Evolutionary conservation across 2,113 vertebrate genomes (phyloP).

Genomic region (Elephas maximus): DNA sequence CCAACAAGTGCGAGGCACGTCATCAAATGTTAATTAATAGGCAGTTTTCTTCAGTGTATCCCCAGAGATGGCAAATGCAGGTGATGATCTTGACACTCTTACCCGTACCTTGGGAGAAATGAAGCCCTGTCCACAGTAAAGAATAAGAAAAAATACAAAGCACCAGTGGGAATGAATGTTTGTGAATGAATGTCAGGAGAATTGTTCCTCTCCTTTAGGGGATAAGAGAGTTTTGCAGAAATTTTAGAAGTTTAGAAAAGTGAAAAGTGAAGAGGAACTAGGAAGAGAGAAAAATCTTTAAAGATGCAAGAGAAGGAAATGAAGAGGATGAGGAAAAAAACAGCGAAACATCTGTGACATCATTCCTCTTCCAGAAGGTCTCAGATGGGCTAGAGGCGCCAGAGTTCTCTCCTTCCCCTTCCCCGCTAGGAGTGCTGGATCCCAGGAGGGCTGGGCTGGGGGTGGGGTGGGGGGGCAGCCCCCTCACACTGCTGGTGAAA

Average conservation of each 20-base stretch:
- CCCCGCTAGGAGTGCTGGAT: neutral
- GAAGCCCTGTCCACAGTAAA: neutral
- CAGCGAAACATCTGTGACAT: slow-evolving; percentile 52
- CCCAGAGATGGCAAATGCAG: slow-evolving; percentile 48
- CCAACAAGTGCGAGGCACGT: slow-evolving; percentile 34
- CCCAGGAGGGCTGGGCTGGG: neutral
- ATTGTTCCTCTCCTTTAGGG: neutral
- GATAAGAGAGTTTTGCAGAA: neutral
- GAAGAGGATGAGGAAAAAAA: neutral
- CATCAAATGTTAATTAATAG: slow-evolving; percentile 77
- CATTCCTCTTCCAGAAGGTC: slow-evolving; percentile 71
- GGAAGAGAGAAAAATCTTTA: neutral
- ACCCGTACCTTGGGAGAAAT: neutral
- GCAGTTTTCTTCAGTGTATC: neutral
- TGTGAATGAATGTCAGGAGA: neutral
- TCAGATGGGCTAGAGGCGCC: slow-evolving; percentile 76
- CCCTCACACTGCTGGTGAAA: neutral
- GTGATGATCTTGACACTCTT: neutral
- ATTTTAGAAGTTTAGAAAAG: neutral
- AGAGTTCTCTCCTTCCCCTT: neutral
- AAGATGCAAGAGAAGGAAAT: neutral
- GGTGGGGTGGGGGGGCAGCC: neutral
- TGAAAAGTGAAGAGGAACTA: neutral
- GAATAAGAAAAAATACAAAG: slow-evolving; percentile 39
- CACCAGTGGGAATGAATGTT: neutral